Conservation (phyloP, 2,113 vertebrate species). For the Peucedramus taeniatus region DNA sequence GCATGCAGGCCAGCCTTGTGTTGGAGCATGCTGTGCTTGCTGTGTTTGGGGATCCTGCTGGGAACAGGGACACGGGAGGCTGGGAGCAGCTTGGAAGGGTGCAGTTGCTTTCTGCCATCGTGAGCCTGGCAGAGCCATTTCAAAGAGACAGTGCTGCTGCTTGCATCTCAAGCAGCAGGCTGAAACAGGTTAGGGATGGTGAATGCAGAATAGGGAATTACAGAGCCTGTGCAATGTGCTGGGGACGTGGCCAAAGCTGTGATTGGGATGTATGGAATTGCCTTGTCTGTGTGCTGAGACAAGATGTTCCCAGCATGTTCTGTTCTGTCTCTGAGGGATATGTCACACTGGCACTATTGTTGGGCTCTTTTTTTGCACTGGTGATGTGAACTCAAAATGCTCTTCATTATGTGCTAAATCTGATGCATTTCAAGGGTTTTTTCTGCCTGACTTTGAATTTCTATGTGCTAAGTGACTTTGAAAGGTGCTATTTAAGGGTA, state of each 20-base stretch:
- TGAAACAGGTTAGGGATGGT: background rate
- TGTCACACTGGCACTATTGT: background rate
- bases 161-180: accelerated
- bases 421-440: background rate
- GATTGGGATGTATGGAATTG: background rate
- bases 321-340: background rate
- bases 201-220: background rate
- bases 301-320: background rate
- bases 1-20: background rate
- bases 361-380: background rate
- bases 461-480: background rate
- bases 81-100: background rate
- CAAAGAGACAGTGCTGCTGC: accelerated
- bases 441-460: background rate
- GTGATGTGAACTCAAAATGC: background rate
- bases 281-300: background rate
- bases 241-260: background rate
- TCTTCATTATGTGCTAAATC: background rate
- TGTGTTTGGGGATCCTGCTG: background rate
- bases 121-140: background rate
- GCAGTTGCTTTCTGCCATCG: background rate
- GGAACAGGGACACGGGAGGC: accelerated
- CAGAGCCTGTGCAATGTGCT: background rate
- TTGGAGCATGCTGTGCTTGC: background rate
- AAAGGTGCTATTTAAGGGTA: background rate